Conservation (phyloP, 2,888 invertebrate species). For the Xanthia togata region DNA sequence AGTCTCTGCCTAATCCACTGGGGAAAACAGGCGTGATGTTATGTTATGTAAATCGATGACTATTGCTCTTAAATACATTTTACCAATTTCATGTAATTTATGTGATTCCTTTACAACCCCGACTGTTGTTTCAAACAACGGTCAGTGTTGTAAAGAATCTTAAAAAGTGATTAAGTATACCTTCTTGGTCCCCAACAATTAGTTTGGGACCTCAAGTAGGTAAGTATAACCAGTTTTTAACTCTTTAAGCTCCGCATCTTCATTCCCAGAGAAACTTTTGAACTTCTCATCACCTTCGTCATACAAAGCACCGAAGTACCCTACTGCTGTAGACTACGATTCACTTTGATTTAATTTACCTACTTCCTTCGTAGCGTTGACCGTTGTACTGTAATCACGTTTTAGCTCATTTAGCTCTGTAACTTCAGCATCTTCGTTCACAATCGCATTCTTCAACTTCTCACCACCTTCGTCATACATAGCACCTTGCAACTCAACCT, state of each 20-base stretch:
- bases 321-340: neutral
- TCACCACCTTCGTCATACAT: slow-evolving; percentile 16
- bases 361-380: neutral
- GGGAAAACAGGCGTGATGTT: neutral
- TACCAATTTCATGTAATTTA: slow-evolving; percentile 2
- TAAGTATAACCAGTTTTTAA: neutral
- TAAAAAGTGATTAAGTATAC: no score
- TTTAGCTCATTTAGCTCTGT: slow-evolving; percentile 32
- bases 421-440: slow-evolving; percentile 16
- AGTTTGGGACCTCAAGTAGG: neutral
- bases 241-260: slow-evolving; percentile 10
- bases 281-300: neutral
- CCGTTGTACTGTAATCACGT: neutral
- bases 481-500: slow-evolving; percentile 26
- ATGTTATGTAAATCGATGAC: neutral
- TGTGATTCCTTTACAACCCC: no score
- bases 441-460: slow-evolving; percentile 58
- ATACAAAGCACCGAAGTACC: no score
- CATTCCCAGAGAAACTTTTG: neutral
- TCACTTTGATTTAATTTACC: slow-evolving; percentile 11
- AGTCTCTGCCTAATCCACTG: neutral
- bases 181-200: no score
- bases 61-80: neutral
- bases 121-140: no score
- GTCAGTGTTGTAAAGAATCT: no score